phyloP scores from a whole-genome alignment of 2,797 vertebrate genomes.

The Cyprinodon diabolis region DNA sequence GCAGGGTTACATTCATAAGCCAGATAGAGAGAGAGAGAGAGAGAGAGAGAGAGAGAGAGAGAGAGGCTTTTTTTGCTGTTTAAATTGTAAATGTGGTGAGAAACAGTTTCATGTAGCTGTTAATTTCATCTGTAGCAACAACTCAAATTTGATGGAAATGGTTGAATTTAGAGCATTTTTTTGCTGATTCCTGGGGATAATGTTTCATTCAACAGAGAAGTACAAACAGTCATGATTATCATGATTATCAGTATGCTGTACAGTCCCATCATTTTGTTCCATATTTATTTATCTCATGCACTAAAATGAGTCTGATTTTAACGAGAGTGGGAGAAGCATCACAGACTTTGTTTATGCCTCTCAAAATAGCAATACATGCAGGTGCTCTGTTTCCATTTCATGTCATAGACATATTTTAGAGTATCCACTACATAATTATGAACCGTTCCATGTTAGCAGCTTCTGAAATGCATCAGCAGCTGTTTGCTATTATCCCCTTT shows the following conservation, averaged over 20 bases:
- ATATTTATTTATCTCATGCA: neutral
- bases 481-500: conserved; percentile 2
- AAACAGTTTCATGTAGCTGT: neutral
- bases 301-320: neutral
- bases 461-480: conserved; percentile 12
- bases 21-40: neutral
- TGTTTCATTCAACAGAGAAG: neutral
- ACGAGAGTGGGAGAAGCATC: neutral
- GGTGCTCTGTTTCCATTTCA: conserved; percentile 3
- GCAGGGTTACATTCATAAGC: neutral
- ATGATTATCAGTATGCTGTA: neutral
- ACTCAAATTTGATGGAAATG: neutral
- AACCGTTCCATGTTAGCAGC: neutral
- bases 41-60: too few species aligned
- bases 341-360: neutral
- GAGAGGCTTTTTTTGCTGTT: neutral
- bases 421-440: conserved; percentile 19
- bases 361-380: conserved; percentile 8
- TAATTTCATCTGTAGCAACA: neutral
- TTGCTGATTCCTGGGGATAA: neutral
- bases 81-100: neutral
- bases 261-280: neutral
- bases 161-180: neutral
- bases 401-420: neutral
- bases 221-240: neutral